Evolutionary conservation across 1,140 invertebrate species (phyloP), one percentile per base, ranked within the genome.

Genomic region (Meloidogyne exigua): DNA sequence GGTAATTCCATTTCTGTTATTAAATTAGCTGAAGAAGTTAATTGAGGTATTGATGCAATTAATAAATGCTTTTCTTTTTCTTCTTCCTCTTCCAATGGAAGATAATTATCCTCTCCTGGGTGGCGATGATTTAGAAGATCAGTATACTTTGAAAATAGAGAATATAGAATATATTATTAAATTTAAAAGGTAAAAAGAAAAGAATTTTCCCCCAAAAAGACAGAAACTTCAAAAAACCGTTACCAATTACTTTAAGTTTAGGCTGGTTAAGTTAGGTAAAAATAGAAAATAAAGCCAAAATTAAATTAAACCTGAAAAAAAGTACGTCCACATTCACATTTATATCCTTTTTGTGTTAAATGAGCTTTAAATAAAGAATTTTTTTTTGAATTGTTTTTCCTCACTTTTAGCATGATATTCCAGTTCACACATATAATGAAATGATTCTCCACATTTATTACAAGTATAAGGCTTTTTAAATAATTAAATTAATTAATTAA

Each of bases 61-160:
- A n/a, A n/a, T n/a, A n/a, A n/a, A n/a, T n/a, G n/a, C n/a, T n/a
- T n/a, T n/a, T n/a, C n/a, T n/a, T n/a, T n/a, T n/a, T n/a, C n/a
- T n/a, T n/a, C n/a, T n/a, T n/a, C n/a, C n/a, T n/a, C n/a, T n/a
- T n/a, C n/a, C n/a, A n/a, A n/a, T n/a, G n/a, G n/a, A n/a, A n/a
- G n/a, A n/a, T n/a, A n/a, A n/a, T n/a, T n/a, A n/a, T 84, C 78
- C 10, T 85, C 85, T 28, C 81, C 86, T 2, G 84, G 82, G 67
- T 87, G 85, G n/a, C 76, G 82, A 81, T 87, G 85, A 75, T 87
- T 87, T 25, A 87, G 77, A 68, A 87, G 71, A 72, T 87, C 85
- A 0, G 86, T 88, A 65, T 87, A 87, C 23, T 84, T 39, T 67
- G 26, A 49, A 72, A 64, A 9, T n/a, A 10, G 64, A 26, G 64